Evolutionary conservation across 2,888 invertebrate genomes (phyloP), one percentile per base, ranked within the genome.

Genomic region (Hydrotaea diabolus): DNA sequence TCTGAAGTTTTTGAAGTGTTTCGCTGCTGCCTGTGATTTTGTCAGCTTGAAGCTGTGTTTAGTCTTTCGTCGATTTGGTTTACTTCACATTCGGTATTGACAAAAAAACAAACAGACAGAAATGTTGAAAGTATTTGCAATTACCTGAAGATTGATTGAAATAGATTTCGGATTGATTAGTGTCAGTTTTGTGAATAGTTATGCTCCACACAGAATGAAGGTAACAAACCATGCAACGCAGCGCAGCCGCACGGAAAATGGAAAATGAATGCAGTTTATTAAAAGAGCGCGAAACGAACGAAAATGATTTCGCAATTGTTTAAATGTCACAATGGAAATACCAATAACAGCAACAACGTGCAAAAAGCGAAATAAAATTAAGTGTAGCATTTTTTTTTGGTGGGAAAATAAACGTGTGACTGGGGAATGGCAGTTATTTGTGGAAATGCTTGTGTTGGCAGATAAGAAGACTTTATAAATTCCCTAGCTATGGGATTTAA

Each of bases 101-200:
- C 83, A 90, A 89, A 89, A 19, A 39, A 15, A 31, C 17, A 89
- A n/a, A n/a, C n/a, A n/a, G n/a, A n/a, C n/a, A n/a, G n/a, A 89
- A 90, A 90, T 90, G 91, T 90, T 90, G 89, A 90, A 90, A 90
- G 91, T 90, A 90, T 90, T 90, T 90, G 90, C 90, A 91, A 90
- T 90, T 91, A 90, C 91, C 90, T 88, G 89, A 90, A 90, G 91
- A 90, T 90, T 90, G 91, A 90, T 90, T 90, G 90, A 90, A 90
- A 90, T 91, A 90, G 90, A 90, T 90, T 91, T 90, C 88, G 87
- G 90, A 90, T 91, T 90, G 91, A 91, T 89, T 89, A 89, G 88
- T 85, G 86, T 86, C 81, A 83, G 81, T 82, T 85, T 39, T 73
- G 23, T 80, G 82, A 81, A 84, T 81, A 81, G 84, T 81, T 81